Conservation (phyloP, 2,113 vertebrate genomes). For the Phaethornis superciliosus region DNA sequence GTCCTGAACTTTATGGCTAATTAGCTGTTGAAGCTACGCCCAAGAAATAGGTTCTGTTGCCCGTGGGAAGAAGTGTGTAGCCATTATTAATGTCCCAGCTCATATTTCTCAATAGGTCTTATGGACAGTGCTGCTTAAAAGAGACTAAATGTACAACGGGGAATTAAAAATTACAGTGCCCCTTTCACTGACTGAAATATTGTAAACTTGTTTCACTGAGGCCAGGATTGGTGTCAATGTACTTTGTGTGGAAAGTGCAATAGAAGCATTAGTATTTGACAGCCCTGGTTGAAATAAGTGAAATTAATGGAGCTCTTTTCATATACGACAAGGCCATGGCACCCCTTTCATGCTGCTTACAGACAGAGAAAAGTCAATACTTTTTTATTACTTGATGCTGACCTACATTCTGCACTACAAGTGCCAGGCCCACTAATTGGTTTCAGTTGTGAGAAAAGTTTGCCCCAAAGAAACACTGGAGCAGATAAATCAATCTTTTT, state of each 20-base stretch:
- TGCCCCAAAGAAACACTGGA: constrained; percentile 85
- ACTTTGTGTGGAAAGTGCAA: constrained; percentile 84
- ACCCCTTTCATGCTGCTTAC: constrained; percentile 88
- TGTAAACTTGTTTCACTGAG: constrained; percentile 82
- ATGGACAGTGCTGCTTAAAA: constrained; percentile 42
- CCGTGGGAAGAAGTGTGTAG: constrained; percentile 36
- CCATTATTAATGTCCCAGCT: constrained; percentile 55
- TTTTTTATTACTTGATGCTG: constrained; percentile 92
- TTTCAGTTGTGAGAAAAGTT: constrained; percentile 89
- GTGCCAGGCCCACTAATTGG: constrained; percentile 87
- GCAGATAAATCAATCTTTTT: constrained; percentile 90
- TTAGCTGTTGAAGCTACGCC: constrained; percentile 48
- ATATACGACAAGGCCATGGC: constrained; percentile 87
- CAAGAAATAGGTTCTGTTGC: constrained; percentile 33
- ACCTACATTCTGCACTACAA: constrained; percentile 89
- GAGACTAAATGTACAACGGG: constrained; percentile 31
- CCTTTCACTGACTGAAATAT: constrained; percentile 79
- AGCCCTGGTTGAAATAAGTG: constrained; percentile 89
- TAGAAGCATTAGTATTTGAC: constrained; percentile 88
- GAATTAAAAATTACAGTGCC: constrained; percentile 73
- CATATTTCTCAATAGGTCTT: constrained; percentile 40
- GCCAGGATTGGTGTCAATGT: constrained; percentile 80
- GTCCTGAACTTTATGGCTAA: constrained; percentile 44
- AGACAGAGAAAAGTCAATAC: constrained; percentile 93
- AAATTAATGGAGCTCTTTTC: constrained; percentile 92